Evolutionary conservation across 1,140 invertebrate species (phyloP).

Genomic region (Wasmannia auropunctata): DNA sequence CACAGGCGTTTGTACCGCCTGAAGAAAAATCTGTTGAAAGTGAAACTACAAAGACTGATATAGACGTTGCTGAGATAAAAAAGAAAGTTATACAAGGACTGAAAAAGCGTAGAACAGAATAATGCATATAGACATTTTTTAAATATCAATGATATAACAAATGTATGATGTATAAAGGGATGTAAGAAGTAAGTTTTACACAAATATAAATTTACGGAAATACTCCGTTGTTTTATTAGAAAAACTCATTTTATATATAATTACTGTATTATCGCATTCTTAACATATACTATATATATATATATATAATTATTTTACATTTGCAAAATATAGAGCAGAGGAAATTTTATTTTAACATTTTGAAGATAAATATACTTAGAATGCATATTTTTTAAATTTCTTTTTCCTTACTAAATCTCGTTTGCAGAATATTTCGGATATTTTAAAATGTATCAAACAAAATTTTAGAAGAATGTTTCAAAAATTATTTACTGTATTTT

Average conservation of each 20-base stretch:
- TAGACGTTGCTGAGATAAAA: conserved; percentile 90
- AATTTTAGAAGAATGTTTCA: background rate
- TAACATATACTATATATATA: conserved; percentile 65
- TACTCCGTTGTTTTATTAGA: conserved; percentile 76
- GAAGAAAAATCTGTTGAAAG: conserved; percentile 86
- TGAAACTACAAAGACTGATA: conserved; percentile 76
- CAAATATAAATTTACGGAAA: conserved; percentile 65
- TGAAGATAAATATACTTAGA: conserved; percentile 52
- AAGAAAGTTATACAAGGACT: conserved; percentile 90
- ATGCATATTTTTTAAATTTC: background rate
- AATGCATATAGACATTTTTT: background rate
- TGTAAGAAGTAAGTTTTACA: conserved; percentile 11
- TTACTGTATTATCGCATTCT: conserved; percentile 68
- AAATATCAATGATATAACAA: background rate
- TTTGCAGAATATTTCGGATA: background rate
- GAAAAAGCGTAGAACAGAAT: conserved; percentile 73
- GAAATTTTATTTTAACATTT: conserved; percentile 59
- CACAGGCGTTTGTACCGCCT: conserved; percentile 93
- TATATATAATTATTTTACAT: conserved; percentile 77
- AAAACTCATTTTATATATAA: conserved; percentile 75
- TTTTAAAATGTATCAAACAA: background rate
- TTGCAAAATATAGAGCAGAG: conserved; percentile 74
- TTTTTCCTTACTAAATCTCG: background rate
- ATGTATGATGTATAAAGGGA: conserved; percentile 2
- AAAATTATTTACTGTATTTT: background rate